Evolutionary conservation across 2,113 vertebrate genomes (phyloP).

Genomic region (Solea solea): DNA sequence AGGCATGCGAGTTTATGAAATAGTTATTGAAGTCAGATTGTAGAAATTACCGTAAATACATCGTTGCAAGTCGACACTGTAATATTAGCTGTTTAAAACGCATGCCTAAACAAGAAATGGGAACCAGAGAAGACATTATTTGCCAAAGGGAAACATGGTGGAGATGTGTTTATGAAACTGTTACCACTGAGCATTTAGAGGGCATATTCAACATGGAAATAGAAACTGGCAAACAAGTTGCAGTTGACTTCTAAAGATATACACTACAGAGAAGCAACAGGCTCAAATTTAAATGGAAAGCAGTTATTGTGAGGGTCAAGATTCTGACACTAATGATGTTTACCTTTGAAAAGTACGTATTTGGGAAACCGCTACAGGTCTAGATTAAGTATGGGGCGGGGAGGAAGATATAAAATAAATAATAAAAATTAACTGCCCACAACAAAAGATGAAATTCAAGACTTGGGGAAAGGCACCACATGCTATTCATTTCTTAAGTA

Average conservation of each 20-base stretch:
- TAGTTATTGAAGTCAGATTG: not conserved
- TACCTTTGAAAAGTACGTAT: slow-evolving; percentile 72
- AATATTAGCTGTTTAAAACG: not conserved
- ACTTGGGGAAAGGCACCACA: slow-evolving; percentile 66
- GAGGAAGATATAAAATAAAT: slow-evolving; percentile 44
- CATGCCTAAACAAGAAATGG: not conserved
- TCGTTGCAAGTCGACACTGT: no score
- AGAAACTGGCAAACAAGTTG: slow-evolving; percentile 4
- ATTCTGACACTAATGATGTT: slow-evolving; percentile 66
- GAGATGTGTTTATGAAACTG: slow-evolving; percentile 1
- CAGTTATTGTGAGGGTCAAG: slow-evolving; percentile 56
- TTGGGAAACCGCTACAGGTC: slow-evolving; percentile 62
- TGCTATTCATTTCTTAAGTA: slow-evolving; percentile 74
- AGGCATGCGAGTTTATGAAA: not conserved
- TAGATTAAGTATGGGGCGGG: slow-evolving; percentile 26
- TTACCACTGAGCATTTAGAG: not conserved
- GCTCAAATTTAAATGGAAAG: slow-evolving; percentile 47
- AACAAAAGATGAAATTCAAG: slow-evolving; percentile 76
- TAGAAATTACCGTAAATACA: not conserved
- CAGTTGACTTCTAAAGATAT: slow-evolving; percentile 25
- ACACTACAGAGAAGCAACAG: slow-evolving; percentile 50
- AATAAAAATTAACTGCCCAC: slow-evolving; percentile 68
- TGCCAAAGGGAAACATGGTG: slow-evolving; percentile 14
- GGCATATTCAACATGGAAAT: not conserved
- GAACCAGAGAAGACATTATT: not conserved